Evolutionary conservation across 2,797 vertebrate species (phyloP).

Genomic region (Tragopan temminckii): DNA sequence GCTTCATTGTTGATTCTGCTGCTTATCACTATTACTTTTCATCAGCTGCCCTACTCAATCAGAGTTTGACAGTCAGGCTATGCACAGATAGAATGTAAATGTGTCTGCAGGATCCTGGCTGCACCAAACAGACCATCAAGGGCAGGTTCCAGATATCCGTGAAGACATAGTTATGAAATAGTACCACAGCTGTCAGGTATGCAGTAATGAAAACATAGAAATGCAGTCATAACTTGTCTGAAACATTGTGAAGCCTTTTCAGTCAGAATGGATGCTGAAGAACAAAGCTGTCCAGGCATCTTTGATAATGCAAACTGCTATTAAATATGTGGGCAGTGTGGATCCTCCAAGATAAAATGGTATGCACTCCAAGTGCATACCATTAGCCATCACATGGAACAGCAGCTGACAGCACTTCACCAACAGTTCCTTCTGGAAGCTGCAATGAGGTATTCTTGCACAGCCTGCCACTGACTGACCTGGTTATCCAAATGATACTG

Average conservation of each 20-base stretch:
- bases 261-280: not conserved
- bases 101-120: not conserved
- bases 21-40: not conserved
- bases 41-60: not conserved
- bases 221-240: not conserved
- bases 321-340: not conserved
- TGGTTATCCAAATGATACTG: not conserved
- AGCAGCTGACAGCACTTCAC: not conserved
- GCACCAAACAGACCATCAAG: not conserved
- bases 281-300: not conserved
- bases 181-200: not conserved
- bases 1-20: not conserved
- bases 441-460: not conserved
- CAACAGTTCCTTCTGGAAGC: not conserved
- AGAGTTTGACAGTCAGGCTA: not conserved
- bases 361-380: not conserved
- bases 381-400: not conserved
- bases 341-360: not conserved
- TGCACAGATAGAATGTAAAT: not conserved
- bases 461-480: not conserved
- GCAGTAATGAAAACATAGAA: not conserved
- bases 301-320: not conserved
- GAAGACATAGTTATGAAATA: not conserved
- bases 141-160: not conserved
- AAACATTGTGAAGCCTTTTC: not conserved